Percentiles rank a stretch among this genome's conserved stretches.
Evolutionary conservation across 2,113 vertebrate species (phyloP).

Genomic region (Emydura subglobosa): DNA sequence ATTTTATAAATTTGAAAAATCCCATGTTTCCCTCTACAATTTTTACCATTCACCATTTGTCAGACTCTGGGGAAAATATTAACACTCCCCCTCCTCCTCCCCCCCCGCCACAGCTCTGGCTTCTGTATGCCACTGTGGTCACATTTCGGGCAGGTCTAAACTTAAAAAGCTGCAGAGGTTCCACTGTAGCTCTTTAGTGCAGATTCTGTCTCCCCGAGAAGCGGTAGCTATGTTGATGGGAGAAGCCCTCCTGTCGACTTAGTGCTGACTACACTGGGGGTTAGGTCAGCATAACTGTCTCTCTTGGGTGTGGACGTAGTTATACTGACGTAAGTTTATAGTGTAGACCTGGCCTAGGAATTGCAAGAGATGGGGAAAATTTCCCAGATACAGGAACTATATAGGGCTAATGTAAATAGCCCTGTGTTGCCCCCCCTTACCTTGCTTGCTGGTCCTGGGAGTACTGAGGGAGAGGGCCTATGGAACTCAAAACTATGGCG

Average conservation of each 20-base stretch:
- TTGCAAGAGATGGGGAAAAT: background rate
- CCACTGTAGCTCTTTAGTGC: background rate
- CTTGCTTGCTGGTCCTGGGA: background rate
- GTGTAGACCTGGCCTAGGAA: accelerated
- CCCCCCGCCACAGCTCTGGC: background rate
- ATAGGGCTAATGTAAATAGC: background rate
- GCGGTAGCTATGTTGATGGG: background rate
- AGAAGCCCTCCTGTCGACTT: background rate
- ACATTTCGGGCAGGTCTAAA: background rate
- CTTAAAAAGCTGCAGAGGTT: background rate
- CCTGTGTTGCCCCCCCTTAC: background rate
- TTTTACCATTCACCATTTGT: background rate
- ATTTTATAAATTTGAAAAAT: background rate
- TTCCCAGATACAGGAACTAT: background rate
- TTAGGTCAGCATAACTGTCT: background rate
- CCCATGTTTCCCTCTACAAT: background rate
- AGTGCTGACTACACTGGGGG: background rate
- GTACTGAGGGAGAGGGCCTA: background rate
- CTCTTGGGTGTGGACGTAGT: background rate
- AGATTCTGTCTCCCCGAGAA: background rate
- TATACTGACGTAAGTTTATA: background rate
- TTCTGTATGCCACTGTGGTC: background rate
- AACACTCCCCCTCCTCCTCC: too few relatives aligned
- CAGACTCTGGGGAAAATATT: background rate
- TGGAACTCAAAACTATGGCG: background rate